Conservation (phyloP, 2,888 invertebrate species). For the Dione juno region DNA sequence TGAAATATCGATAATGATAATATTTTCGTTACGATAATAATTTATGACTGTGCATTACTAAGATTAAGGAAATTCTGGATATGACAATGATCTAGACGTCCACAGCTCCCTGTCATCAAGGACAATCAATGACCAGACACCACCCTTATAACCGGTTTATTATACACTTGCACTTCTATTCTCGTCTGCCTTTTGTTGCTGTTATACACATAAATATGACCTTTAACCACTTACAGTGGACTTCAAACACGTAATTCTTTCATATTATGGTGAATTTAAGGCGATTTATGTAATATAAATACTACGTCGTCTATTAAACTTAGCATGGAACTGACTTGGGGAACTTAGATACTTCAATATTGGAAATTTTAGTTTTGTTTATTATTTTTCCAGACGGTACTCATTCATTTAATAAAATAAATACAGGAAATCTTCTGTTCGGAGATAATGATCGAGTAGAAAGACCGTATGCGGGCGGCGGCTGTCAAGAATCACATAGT, state of each 20-base stretch:
- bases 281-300: background rate
- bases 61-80: conserved; percentile 39
- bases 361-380: conserved; percentile 29
- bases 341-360: background rate
- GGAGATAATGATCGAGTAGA: conserved; percentile 33
- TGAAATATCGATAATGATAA: background rate
- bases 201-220: conserved; percentile 58
- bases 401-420: conserved; percentile 47
- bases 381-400: conserved; percentile 46
- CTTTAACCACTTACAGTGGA: conserved; percentile 48
- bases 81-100: conserved; percentile 66
- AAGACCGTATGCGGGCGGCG: conserved; percentile 34
- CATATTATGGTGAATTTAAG: background rate
- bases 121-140: conserved; percentile 53
- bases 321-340: background rate
- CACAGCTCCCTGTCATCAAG: conserved; percentile 57
- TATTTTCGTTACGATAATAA: background rate
- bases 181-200: conserved; percentile 57
- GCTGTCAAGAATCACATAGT: conserved; percentile 4
- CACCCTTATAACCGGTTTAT: conserved; percentile 66
- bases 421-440: conserved; percentile 37
- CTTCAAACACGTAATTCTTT: conserved; percentile 3
- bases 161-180: conserved; percentile 70
- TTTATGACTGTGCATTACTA: background rate
- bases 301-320: background rate